A percentile compares a stretch with the other conserved stretches of the same genome.
These are phyloP conservation scores for Pungitius pungitius DNA, from an alignment of 2,113 vertebrate species.

Conservation along the genomic window DNA sequence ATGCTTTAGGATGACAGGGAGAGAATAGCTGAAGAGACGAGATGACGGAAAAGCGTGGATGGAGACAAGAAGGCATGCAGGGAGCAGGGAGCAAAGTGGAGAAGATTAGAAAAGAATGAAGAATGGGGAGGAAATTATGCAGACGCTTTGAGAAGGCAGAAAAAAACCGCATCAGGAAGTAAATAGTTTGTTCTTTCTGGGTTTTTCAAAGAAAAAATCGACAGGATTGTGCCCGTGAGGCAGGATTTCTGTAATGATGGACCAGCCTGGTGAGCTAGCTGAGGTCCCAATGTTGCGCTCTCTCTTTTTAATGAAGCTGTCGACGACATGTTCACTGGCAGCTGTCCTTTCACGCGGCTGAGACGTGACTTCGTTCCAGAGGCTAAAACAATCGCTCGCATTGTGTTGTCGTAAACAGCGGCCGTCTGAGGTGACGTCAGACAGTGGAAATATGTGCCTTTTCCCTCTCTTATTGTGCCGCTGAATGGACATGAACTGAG, in stretches of 20 bases:
- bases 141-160: background rate
- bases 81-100: conserved; percentile 28
- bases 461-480: background rate
- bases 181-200: background rate
- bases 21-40: conserved; percentile 45
- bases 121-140: conserved; percentile 11
- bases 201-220: conserved; percentile 16
- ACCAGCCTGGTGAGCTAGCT: conserved; percentile 1
- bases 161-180: conserved; percentile 2
- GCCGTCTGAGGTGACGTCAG: background rate
- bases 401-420: conserved; percentile 11
- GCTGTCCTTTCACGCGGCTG: conserved; percentile 17
- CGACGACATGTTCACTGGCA: conserved; percentile 24
- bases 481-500: background rate
- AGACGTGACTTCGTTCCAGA: conserved; percentile 22
- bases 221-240: background rate
- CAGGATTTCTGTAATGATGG: conserved; percentile 12
- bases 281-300: conserved; percentile 27
- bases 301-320: conserved; percentile 39
- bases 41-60: conserved; percentile 26
- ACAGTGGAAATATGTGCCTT: background rate
- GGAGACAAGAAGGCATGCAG: conserved; percentile 39
- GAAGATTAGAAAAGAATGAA: conserved; percentile 40
- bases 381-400: conserved; percentile 17
- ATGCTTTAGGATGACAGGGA: conserved; percentile 52